Evolutionary conservation across 2,113 vertebrate species (phyloP).

Genomic region (Microcebus lehilahytsara): DNA sequence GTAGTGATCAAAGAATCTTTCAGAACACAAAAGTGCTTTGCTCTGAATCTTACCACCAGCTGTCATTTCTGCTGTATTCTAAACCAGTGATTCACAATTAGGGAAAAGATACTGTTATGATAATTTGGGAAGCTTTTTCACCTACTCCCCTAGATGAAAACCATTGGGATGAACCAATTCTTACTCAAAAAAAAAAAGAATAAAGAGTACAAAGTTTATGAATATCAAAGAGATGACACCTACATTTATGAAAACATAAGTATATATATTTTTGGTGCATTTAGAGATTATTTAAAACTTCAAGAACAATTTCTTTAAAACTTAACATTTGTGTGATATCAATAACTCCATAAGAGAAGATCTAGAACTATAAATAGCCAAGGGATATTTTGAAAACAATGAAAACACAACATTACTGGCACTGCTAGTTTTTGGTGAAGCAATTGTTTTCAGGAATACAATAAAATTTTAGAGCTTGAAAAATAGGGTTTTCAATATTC

Average conservation of each 20-base stretch:
- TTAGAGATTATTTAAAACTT: constrained; percentile 10
- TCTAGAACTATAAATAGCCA: background rate
- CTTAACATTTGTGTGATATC: background rate
- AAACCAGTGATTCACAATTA: background rate
- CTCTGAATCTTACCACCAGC: background rate
- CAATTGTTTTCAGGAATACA: background rate
- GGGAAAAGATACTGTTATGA: background rate
- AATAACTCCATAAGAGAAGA: background rate
- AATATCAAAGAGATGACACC: background rate
- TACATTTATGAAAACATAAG: constrained; percentile 1
- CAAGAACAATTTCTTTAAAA: background rate
- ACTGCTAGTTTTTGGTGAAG: background rate
- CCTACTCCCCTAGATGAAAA: background rate
- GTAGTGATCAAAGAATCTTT: background rate
- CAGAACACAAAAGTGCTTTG: background rate
- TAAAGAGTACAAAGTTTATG: background rate
- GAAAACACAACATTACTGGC: background rate
- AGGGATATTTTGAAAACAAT: background rate
- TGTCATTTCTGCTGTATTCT: background rate
- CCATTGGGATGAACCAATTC: background rate
- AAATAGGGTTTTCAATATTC: background rate
- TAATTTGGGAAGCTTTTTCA: background rate
- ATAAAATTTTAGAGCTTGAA: background rate
- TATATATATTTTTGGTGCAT: background rate
- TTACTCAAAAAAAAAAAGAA: background rate